Base-by-base conservation (phyloP, 2,113 vertebrate genomes). In the Gallinago undulata region DNA sequence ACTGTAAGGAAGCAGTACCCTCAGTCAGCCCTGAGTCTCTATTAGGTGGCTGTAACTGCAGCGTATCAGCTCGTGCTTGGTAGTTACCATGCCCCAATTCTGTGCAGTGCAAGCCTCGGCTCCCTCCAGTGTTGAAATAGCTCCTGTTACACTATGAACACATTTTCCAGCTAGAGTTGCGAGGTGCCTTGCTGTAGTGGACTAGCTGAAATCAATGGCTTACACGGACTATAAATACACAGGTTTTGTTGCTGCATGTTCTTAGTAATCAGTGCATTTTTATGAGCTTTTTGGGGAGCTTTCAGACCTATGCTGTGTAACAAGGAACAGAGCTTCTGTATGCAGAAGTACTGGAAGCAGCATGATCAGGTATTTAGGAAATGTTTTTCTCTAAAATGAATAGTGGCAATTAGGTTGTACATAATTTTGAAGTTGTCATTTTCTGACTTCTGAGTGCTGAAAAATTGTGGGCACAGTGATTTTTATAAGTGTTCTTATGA, bases 31-130 rank as follows among this genome's bases (percentile, higher is more conserved):
- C n/a, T 4, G 22, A 13, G 18, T 51, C 23, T 39, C 35, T 7
- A 0, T n/a, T 27, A 62, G 28, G 35, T 43, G 45, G 5, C 31
- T 89, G 28, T 45, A 47, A 19, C 28, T 75, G 10, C 31, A 28
- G 18, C 0, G 0, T 48, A 25, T 64, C 33, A 22, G 25, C 35
- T 84, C 5, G 1, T 18, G 17, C 16, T 56, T 68, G 14, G 13
- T 12, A 7, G 33, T 67, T 59, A 25, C 7, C 7, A 1, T 56
- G 17, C 21, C 16, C 7, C 9, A 30, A 0, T 37, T 53, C 48
- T 35, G 19, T 47, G 57, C 31, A 5, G 15, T 7, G 12, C 15
- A 62, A 37, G 51, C 27, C 19, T 70, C 12, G 8, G 21, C 21
- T 86, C 33, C 28, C 18, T 57, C 33, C 56, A 15, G 16, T 6